Conservation (phyloP, 2,113 vertebrate genomes). For the Psephotus haematonotus region DNA sequence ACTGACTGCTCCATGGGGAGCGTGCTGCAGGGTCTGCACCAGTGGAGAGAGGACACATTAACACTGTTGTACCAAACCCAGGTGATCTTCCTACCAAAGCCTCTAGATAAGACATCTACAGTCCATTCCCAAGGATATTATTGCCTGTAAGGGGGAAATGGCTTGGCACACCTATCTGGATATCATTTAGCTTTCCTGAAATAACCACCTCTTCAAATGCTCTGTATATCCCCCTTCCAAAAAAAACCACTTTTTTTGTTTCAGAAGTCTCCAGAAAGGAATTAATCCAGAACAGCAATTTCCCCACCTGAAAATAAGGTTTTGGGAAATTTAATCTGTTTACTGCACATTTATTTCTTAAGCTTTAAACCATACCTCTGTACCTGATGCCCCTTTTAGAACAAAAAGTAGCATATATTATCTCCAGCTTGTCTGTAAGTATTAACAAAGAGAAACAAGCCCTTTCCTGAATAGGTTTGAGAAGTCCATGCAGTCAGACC, state of each 20-base stretch:
- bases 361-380: background rate
- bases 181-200: slow-evolving; percentile 44
- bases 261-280: slow-evolving; percentile 29
- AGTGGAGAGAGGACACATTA: background rate
- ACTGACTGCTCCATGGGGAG: background rate
- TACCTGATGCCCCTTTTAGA: background rate
- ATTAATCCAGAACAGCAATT: slow-evolving; percentile 53
- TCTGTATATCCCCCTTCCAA: slow-evolving; percentile 13
- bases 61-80: background rate
- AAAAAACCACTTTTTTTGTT: slow-evolving; percentile 23
- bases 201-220: slow-evolving; percentile 23
- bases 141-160: background rate
- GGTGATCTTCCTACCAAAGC: background rate
- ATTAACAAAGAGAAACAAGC: background rate
- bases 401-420: background rate
- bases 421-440: background rate
- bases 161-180: slow-evolving; percentile 11
- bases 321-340: background rate
- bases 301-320: background rate
- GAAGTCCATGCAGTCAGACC: background rate
- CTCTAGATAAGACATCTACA: background rate
- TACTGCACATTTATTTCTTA: background rate
- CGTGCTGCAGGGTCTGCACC: background rate
- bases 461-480: background rate
- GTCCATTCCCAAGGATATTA: background rate